Evolutionary conservation across 2,113 vertebrate genomes (phyloP).

Genomic region (chimpanzee (Pan troglodytes)): DNA sequence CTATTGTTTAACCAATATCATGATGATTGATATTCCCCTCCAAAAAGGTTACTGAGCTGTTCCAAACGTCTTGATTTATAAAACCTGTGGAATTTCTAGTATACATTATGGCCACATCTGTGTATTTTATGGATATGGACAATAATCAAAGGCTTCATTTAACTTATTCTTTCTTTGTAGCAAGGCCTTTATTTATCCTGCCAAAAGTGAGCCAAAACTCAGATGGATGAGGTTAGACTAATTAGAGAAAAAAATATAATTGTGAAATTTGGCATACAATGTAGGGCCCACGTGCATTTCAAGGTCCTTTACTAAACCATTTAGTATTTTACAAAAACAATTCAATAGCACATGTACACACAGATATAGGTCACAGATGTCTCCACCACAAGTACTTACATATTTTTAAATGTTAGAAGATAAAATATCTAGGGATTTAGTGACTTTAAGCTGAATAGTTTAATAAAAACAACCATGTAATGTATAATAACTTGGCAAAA

Average conservation of each 20-base stretch:
- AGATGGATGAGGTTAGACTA: constrained; percentile 49
- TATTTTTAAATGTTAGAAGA: not conserved
- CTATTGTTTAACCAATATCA: not conserved
- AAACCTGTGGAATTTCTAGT: not conserved
- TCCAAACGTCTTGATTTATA: not conserved
- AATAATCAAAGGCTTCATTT: constrained; percentile 44
- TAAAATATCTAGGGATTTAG: not conserved
- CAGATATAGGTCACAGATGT: not conserved
- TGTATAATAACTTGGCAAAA: not conserved
- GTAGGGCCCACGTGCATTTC: not conserved
- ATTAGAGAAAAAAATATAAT: constrained; percentile 10
- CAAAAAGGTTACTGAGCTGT: not conserved
- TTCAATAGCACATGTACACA: not conserved
- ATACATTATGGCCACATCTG: not conserved
- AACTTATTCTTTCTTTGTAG: constrained; percentile 8
- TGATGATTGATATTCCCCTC: not conserved
- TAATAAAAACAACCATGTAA: not conserved
- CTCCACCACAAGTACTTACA: not conserved
- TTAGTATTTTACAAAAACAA: constrained; percentile 14
- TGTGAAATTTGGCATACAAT: constrained; percentile 20
- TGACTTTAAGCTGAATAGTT: not conserved
- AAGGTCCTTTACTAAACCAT: not conserved
- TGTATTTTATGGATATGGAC: not conserved
- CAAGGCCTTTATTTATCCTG: constrained; percentile 19
- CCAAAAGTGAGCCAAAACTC: constrained; percentile 47